Percentiles rank a stretch among this genome's conserved stretches.
phyloP scores from a whole-genome alignment of 2,888 invertebrate genomes.

The Spodoptera exigua region DNA sequence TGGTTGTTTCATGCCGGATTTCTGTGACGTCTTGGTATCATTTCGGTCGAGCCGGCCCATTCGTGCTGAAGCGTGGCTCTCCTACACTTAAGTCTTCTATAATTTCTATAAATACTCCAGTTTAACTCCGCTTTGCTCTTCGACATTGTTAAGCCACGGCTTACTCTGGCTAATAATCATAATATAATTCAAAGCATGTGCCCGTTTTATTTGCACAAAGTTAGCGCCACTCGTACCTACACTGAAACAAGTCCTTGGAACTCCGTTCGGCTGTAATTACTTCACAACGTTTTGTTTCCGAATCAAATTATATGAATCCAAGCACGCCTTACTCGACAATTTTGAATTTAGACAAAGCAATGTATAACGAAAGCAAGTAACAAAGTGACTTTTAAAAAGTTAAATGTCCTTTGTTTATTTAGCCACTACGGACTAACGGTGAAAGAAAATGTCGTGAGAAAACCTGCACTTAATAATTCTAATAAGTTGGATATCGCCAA shows the following conservation, averaged over 20 bases:
- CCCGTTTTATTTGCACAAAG: conserved; percentile 35
- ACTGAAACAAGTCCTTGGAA: conserved; percentile 14
- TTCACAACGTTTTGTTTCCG: conserved; percentile 30
- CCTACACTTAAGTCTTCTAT: too few relatives aligned
- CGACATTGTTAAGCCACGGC: not conserved
- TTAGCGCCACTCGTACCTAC: not conserved
- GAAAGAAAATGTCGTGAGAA: too few relatives aligned
- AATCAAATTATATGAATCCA: conserved; percentile 17
- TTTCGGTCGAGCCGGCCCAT: too few relatives aligned
- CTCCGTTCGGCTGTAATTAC: conserved; percentile 29
- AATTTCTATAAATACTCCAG: too few relatives aligned
- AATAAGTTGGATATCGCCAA: too few relatives aligned
- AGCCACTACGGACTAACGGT: too few relatives aligned
- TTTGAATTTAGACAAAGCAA: not conserved
- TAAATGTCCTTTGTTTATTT: too few relatives aligned
- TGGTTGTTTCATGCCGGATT: too few relatives aligned
- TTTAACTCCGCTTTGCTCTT: too few relatives aligned
- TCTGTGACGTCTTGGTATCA: too few relatives aligned
- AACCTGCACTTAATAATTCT: too few relatives aligned
- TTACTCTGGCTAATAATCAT: conserved; percentile 5
- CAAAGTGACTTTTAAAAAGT: not conserved
- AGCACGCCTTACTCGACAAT: not conserved
- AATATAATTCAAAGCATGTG: conserved; percentile 27
- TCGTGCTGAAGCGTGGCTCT: too few relatives aligned
- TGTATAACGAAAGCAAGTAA: not conserved